Base-by-base conservation (phyloP, 2,113 vertebrate genomes). In the Rallus limicola region DNA sequence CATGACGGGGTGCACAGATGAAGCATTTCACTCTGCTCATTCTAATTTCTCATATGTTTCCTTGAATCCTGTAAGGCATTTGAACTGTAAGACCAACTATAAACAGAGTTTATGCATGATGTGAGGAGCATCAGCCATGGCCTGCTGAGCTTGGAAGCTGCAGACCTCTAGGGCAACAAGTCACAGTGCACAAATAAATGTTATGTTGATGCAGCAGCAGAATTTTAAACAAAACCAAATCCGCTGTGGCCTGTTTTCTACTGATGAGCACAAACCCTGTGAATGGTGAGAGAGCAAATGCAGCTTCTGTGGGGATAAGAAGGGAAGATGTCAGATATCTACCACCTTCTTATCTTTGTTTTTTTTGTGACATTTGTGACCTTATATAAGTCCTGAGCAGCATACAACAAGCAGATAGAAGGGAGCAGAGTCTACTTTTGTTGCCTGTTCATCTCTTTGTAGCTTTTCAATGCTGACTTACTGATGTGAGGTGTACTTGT, bases 181-280 rank as follows among this genome's bases (percentile, higher is more conserved):
- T 88, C 56, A 82, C 62, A 88, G 80, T n/a, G 40, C 71, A 92
- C 82, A 83, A 92, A 87, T 92, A 93, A 91, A 80, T 18, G 34
- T 82, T 75, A 50, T 65, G 68, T 93, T 93, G 86, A 83, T 91
- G 76, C 62, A 67, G 60, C 52, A 93, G 70, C 81, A 77, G 92
- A 87, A 77, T 67, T 94, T 92, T 84, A 81, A 92, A 95, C 83
- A 77, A 90, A 93, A 94, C 13, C 58, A 93, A 91, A 63, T 84
- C 48, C 46, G 65, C 52, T 59, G 11, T 64, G 63, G 81, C 25
- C 75, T 81, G 48, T 87, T 90, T 94, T 64, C 74, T 89, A 59
- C 58, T 52, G 24, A 86, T 86, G 64, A 86, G 65, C 56, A 44
- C 16, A 19, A 34, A 38, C 2, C 6, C 48, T n/a, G 70, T 31